A percentile compares a stretch with the other conserved stretches of the same genome.
These are phyloP conservation scores for Ellobium chinense DNA, from an alignment of 2,888 invertebrate species.

Conservation along the genomic window DNA sequence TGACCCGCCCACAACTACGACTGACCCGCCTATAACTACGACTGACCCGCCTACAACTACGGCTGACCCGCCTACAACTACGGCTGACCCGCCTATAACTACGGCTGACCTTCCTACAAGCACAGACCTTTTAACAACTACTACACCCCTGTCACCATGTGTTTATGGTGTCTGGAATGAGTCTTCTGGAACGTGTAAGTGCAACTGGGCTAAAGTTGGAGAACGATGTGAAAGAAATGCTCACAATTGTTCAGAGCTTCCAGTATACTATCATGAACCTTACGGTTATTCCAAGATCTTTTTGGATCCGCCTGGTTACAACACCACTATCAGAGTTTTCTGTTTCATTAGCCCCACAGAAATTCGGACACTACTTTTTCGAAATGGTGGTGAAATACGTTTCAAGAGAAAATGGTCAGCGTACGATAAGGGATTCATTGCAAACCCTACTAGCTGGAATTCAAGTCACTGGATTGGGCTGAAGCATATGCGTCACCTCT, in stretches of 20 bases:
- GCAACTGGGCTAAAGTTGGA: not conserved
- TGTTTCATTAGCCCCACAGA: not conserved
- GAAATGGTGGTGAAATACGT: not conserved
- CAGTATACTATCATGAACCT: not conserved
- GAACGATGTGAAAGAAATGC: not conserved
- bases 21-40: no score
- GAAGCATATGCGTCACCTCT: no score
- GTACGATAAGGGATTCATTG: not conserved
- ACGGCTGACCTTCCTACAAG: no score
- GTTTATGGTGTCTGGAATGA: constrained; percentile 3
- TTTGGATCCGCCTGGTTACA: not conserved
- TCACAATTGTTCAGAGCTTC: not conserved
- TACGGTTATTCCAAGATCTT: not conserved
- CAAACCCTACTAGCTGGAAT: not conserved
- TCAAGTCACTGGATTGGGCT: not conserved
- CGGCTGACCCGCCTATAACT: no score
- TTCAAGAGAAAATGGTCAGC: not conserved
- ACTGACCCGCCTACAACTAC: no score
- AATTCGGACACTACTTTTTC: not conserved
- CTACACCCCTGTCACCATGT: not conserved
- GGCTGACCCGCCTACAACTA: no score
- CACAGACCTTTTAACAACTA: no score
- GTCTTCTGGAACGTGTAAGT: not conserved
- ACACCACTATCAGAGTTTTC: not conserved
- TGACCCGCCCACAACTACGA: no score